Conservation (phyloP, 2,113 vertebrate species). For the Ranitomeya imitator region DNA sequence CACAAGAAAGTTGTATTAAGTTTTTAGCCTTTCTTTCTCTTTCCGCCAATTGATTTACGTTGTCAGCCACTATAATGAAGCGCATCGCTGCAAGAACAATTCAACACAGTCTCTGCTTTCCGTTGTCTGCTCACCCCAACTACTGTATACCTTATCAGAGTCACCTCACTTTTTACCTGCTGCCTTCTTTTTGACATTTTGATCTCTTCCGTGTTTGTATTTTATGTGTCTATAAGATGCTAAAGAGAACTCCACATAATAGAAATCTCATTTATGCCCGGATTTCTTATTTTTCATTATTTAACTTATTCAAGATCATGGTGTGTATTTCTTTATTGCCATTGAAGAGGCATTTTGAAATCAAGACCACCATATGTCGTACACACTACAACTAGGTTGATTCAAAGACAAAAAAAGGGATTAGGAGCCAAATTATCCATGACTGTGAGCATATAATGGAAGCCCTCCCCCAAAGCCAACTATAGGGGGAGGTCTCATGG, state of each 20-base stretch:
- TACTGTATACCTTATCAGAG: background rate
- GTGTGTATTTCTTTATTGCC: too few relatives aligned
- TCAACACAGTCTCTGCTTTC: background rate
- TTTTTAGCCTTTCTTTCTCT: constrained; percentile 11
- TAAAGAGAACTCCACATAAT: background rate
- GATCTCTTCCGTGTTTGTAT: background rate
- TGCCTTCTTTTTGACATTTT: background rate
- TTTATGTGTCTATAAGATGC: background rate
- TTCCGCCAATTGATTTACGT: constrained; percentile 18
- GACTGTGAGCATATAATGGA: too few relatives aligned
- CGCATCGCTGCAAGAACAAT: constrained; percentile 2
- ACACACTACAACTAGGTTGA: too few relatives aligned
- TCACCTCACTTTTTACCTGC: background rate
- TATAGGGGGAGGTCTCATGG: too few relatives aligned
- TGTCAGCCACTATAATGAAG: background rate
- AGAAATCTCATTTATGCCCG: too few relatives aligned
- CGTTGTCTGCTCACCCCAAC: background rate
- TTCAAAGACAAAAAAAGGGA: too few relatives aligned
- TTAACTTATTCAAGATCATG: too few relatives aligned
- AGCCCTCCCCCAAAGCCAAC: too few relatives aligned
- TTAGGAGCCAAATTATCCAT: too few relatives aligned
- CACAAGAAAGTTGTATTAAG: constrained; percentile 42
- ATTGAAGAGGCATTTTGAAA: too few relatives aligned
- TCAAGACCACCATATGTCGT: too few relatives aligned
- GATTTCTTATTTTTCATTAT: too few relatives aligned